Base-by-base conservation (phyloP, 2,888 invertebrate genomes). In the Cinara cedri region DNA sequence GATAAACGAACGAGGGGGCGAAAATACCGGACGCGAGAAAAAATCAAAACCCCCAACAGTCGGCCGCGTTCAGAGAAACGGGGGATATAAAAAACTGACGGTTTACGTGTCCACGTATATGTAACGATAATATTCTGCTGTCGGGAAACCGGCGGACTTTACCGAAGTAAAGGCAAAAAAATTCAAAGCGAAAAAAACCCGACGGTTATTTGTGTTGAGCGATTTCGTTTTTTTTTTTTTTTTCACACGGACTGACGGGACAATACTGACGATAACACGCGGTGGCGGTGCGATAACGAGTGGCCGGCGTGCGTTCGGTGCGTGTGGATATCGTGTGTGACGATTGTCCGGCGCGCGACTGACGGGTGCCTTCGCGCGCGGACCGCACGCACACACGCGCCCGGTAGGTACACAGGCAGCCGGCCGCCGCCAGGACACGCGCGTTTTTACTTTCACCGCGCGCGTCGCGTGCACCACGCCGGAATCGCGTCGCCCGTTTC, bases 281-380 rank as follows among this genome's bases (percentile, higher is more conserved):
- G 76, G 66, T 57, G 55, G 55, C 55, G 57, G 68, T 49, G 11
- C 75, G 75, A 26, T 46, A 68, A 68, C 49, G 68, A 68, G 66
- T 76, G 76, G n/a, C 21, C 66, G 60, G 65, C 55, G 74, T 51
- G 63, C 42, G 63, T 72, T 57, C 24, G 51, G 24, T 34, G 26
- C 46, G 24, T 24, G 57, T 72, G 71, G 57, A 44, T 46, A 60
- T 60, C 21, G 60, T 74, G 63, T 63, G 21, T 55, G 76, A 68
- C 60, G 76, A 78, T 78, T 66, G 76, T 78, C 76, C 68, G 76
- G 76, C 76, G 76, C 13, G 68, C 76, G 76, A 78, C 76, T 78
- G 76, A 78, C 76, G 66, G 68, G 76, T 78, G 68, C 68, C 76
- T 60, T 68, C 57, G 24, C 54, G 65, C 63, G 54, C 65, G 44